A percentile compares a stretch with the other conserved stretches of the same genome.
Conservation (phyloP, 2,888 invertebrate species). For the Nomada hirtipes region DNA sequence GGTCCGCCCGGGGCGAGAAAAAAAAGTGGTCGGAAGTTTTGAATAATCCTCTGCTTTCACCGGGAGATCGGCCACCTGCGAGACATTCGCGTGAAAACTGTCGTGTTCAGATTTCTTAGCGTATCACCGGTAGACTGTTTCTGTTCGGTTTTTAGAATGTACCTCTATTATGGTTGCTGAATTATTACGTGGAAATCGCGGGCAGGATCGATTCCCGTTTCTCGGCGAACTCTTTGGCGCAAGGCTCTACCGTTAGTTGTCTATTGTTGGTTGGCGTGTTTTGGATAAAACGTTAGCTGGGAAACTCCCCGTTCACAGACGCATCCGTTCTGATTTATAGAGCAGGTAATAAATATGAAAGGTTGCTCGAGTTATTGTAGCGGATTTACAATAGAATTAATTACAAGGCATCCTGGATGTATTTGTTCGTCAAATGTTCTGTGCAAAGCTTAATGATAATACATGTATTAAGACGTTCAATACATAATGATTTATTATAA, state of each 20-base stretch:
- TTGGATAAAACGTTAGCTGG: slow-evolving; percentile 16
- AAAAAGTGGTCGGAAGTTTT: slow-evolving; percentile 44
- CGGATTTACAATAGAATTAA: not conserved
- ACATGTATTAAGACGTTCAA: too few relatives aligned
- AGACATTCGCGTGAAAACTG: not conserved
- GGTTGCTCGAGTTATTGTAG: not conserved
- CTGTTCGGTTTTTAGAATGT: not conserved
- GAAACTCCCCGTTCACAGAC: slow-evolving; percentile 18
- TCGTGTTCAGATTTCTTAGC: slow-evolving; percentile 22
- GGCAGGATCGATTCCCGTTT: slow-evolving; percentile 12
- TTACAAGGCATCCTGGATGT: too few relatives aligned
- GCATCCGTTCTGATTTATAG: slow-evolving; percentile 26
- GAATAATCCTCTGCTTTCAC: slow-evolving; percentile 45
- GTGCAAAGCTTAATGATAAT: too few relatives aligned
- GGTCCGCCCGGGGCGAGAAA: slow-evolving; percentile 25
- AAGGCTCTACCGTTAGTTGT: slow-evolving; percentile 24
- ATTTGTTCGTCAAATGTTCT: too few relatives aligned
- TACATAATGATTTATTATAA: too few relatives aligned
- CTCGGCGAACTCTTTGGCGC: slow-evolving; percentile 17
- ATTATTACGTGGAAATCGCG: slow-evolving; percentile 33
- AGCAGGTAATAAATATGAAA: slow-evolving; percentile 33
- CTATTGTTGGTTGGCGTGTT: slow-evolving; percentile 30
- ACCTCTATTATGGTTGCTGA: slow-evolving; percentile 10
- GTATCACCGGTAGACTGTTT: not conserved
- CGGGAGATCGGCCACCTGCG: slow-evolving; percentile 43